Evolutionary conservation across 2,888 invertebrate genomes (phyloP).

Genomic region (Chrysodeixis includens): DNA sequence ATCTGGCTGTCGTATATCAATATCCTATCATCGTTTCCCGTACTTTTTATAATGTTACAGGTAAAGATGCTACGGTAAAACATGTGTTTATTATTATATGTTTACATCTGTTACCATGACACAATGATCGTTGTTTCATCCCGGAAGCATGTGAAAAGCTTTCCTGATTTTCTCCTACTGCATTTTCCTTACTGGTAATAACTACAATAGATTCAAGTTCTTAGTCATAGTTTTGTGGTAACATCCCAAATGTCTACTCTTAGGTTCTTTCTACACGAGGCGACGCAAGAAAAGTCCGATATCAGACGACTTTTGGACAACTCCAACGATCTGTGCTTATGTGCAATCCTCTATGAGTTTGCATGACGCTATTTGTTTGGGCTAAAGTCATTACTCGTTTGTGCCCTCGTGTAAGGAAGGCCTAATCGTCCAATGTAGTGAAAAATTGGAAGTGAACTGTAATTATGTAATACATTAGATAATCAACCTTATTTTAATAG

Average conservation of each 20-base stretch:
- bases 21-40: too few species aligned
- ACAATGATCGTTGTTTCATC: background rate
- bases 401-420: background rate
- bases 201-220: background rate
- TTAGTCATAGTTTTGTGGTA: too few species aligned
- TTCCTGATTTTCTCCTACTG: background rate
- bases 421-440: constrained; percentile 15
- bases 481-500: background rate
- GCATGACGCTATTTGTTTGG: too few species aligned
- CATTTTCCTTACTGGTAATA: background rate
- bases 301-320: too few species aligned
- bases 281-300: too few species aligned
- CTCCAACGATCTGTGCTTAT: too few species aligned
- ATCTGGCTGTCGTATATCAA: too few species aligned
- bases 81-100: background rate
- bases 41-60: too few species aligned
- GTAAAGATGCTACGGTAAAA: background rate
- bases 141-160: background rate
- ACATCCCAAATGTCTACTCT: too few species aligned
- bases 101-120: background rate
- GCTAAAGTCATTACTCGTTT: background rate
- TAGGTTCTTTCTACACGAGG: too few species aligned
- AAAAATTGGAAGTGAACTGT: constrained; percentile 1
- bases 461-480: background rate
- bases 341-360: too few species aligned